Evolutionary conservation across 2,797 vertebrate species (phyloP).

Genomic region (Vultur gryphus): DNA sequence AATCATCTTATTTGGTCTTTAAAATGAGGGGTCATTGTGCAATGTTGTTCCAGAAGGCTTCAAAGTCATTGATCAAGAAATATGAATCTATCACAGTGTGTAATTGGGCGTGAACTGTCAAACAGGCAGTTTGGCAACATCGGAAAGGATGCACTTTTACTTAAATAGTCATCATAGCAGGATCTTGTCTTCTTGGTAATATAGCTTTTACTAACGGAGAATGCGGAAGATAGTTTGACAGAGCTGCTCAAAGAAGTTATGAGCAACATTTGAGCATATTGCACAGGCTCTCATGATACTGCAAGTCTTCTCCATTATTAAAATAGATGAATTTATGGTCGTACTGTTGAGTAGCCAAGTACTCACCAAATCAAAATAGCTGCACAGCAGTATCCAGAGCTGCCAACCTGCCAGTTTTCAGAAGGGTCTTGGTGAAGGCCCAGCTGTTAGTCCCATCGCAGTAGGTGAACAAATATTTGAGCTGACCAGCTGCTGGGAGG

Average conservation of each 20-base stretch:
- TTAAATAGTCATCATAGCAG: neutral
- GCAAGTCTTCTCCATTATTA: neutral
- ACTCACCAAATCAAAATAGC: neutral
- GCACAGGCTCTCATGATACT: neutral
- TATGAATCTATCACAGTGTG: neutral
- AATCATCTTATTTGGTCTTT: neutral
- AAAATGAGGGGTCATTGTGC: neutral
- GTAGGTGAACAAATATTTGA: neutral
- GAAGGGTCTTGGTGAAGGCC: neutral
- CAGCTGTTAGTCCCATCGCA: no score
- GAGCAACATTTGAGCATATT: neutral
- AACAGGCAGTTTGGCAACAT: neutral
- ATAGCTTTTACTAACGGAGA: neutral
- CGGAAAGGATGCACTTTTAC: neutral
- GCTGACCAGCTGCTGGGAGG: neutral
- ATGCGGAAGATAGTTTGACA: neutral
- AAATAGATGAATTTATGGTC: neutral
- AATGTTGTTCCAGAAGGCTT: neutral
- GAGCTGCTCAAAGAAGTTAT: neutral
- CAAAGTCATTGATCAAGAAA: slow-evolving; percentile 1
- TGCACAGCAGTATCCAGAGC: neutral
- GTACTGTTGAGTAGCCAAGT: neutral
- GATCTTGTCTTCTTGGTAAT: neutral
- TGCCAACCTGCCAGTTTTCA: neutral
- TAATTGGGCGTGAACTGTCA: slow-evolving; percentile 12